Evolutionary conservation across 2,888 invertebrate species (phyloP).

Genomic region (Thalpophila matura): DNA sequence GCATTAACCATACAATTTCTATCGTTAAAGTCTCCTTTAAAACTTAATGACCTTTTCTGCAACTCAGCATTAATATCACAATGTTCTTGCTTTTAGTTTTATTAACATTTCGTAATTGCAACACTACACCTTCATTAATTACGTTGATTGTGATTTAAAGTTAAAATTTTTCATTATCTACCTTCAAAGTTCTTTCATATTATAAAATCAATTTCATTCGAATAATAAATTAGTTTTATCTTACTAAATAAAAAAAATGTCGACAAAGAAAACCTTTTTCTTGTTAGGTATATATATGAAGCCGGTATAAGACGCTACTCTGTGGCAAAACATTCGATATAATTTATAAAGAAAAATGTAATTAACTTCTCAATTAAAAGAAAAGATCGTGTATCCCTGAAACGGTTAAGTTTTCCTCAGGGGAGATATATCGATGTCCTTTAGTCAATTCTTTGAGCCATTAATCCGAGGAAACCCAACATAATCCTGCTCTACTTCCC

Average conservation of each 20-base stretch:
- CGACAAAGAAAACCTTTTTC: neutral
- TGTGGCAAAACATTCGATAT: constrained; percentile 16
- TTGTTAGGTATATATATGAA: neutral
- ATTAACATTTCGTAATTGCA: no score
- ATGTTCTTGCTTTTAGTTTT: no score
- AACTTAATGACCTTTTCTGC: no score
- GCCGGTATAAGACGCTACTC: neutral
- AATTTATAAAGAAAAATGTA: constrained; percentile 39
- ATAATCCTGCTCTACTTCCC: constrained; percentile 31
- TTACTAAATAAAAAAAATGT: neutral
- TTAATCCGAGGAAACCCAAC: constrained; percentile 44
- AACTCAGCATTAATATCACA: no score
- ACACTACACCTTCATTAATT: neutral
- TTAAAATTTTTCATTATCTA: neutral
- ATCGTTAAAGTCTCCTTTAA: no score
- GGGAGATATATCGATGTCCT: constrained; percentile 54
- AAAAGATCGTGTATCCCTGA: constrained; percentile 48
- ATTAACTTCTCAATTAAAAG: constrained; percentile 55
- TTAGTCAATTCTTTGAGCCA: constrained; percentile 48
- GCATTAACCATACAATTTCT: no score
- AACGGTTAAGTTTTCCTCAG: constrained; percentile 50
- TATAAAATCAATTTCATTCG: no score
- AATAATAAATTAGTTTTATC: no score
- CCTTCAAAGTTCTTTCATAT: neutral
- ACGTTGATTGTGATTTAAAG: neutral